Percentiles rank a stretch among this genome's conserved stretches.
phyloP scores from a whole-genome alignment of 2,113 vertebrate genomes.

The Acrocephalus arundinaceus region DNA sequence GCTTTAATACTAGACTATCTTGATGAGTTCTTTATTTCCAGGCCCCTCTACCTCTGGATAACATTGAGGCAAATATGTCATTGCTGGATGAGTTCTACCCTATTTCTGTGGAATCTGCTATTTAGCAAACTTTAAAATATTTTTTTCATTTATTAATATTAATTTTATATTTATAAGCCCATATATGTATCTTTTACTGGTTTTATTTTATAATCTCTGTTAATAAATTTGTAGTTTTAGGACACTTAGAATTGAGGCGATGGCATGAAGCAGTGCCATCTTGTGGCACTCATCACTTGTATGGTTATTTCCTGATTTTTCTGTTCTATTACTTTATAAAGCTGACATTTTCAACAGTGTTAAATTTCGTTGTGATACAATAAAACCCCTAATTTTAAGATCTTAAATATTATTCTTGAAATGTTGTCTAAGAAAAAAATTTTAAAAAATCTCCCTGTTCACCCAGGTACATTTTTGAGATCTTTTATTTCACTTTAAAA shows the following conservation, averaged over 20 bases:
- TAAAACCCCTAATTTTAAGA: not conserved
- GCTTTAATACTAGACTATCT: not conserved
- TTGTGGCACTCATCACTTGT: slow-evolving; percentile 16
- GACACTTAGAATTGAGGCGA: not conserved
- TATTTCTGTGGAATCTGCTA: not conserved
- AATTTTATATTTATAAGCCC: not conserved
- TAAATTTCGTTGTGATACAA: not conserved
- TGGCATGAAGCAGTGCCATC: slow-evolving; percentile 54
- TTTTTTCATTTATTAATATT: not conserved
- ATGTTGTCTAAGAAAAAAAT: not conserved
- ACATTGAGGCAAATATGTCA: not conserved
- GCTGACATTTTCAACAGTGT: not conserved
- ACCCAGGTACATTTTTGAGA: not conserved
- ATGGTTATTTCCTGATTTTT: not conserved
- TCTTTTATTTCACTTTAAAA: not conserved
- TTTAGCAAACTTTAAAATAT: not conserved
- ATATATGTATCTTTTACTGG: not conserved
- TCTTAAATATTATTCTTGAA: not conserved
- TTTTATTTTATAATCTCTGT: not conserved
- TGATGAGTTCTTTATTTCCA: not conserved
- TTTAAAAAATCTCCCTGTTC: not conserved
- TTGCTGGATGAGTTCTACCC: not conserved
- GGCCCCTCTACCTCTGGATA: not conserved
- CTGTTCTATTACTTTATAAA: not conserved
- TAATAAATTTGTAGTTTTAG: not conserved